A percentile compares a stretch with the other conserved stretches of the same genome.
Conservation (phyloP, 2,113 vertebrate species). For the Sapayoa aenigma region DNA sequence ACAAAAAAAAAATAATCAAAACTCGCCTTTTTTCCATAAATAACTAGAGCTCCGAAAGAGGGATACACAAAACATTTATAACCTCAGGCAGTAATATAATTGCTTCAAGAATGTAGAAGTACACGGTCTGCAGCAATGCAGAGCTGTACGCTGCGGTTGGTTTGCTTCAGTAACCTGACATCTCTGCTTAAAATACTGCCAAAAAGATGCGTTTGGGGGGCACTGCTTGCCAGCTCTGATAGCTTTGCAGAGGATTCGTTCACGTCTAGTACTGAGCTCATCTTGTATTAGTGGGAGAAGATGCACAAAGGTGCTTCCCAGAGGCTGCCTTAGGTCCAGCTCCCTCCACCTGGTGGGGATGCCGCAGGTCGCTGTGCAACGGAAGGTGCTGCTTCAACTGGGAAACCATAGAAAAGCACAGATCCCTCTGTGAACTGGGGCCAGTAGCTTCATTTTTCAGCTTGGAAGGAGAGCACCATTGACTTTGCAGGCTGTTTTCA, state of each 20-base stretch:
- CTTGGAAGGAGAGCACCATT: not conserved
- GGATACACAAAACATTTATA: not conserved
- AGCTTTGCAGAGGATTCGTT: not conserved
- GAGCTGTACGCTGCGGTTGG: not conserved
- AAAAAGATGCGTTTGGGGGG: not conserved
- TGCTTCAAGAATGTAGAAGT: not conserved
- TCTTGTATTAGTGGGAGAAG: not conserved
- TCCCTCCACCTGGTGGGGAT: not conserved
- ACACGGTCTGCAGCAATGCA: not conserved
- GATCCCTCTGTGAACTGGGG: not conserved
- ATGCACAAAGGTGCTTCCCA: not conserved
- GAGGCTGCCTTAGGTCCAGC: not conserved
- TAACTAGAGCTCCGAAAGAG: not conserved
- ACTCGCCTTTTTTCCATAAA: not conserved
- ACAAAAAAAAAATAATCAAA: no score
- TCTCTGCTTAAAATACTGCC: not conserved
- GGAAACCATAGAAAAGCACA: not conserved
- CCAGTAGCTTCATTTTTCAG: not conserved
- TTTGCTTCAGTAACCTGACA: not conserved
- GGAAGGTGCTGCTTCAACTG: not conserved
- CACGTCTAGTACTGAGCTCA: not conserved
- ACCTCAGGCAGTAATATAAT: not conserved
- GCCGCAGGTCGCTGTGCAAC: not conserved
- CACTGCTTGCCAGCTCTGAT: no score
- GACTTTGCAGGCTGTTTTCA: not conserved